These are phyloP conservation scores for Pitta sordida DNA, from an alignment of 2,113 vertebrate genomes.

Conservation along the genomic window DNA sequence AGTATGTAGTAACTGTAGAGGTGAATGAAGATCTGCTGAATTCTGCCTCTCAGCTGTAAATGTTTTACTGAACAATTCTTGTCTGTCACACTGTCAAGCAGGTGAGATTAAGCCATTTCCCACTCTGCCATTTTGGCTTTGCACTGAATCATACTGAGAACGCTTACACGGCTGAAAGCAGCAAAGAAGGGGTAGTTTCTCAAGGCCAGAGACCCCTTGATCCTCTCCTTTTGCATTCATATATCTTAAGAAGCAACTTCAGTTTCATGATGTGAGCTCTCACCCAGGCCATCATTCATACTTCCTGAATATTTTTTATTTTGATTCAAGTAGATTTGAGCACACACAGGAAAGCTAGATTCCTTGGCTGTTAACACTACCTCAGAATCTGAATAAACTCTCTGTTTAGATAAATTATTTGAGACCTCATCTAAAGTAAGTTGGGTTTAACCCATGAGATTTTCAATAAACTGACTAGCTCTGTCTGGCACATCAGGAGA, in stretches of 20 bases:
- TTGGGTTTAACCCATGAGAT: not conserved
- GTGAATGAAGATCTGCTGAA: not conserved
- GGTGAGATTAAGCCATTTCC: not conserved
- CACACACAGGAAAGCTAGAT: not conserved
- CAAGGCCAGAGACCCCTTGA: not conserved
- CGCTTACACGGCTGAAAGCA: not conserved
- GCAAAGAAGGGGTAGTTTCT: not conserved
- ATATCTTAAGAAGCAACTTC: not conserved
- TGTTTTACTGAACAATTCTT: not conserved
- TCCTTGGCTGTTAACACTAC: not conserved
- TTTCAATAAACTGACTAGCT: not conserved
- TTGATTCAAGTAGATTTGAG: not conserved
- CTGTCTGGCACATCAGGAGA: not conserved
- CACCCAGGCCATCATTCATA: not conserved
- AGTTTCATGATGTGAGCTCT: not conserved
- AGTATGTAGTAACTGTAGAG: not conserved
- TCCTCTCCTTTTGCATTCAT: not conserved
- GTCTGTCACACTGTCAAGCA: not conserved
- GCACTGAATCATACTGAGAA: not conserved
- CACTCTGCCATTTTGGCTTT: not conserved
- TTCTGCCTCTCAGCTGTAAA: not conserved
- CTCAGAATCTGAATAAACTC: not conserved
- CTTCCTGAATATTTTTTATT: not conserved
- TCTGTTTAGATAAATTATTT: not conserved
- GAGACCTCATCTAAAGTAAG: not conserved